Conservation (phyloP, 2,888 invertebrate genomes). For the Aphodius sticticus region DNA sequence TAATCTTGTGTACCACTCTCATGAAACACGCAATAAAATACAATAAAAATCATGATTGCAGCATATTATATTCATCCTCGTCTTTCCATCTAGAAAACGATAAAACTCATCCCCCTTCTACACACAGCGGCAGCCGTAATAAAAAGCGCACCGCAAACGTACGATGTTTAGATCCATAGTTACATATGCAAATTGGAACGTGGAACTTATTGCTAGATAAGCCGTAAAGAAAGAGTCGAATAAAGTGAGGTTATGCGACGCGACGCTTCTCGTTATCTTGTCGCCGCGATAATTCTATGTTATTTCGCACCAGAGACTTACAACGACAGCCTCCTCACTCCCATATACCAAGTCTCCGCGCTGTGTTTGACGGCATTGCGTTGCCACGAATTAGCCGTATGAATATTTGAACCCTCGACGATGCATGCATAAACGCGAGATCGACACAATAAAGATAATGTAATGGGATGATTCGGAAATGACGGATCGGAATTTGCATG, state of each 20-base stretch:
- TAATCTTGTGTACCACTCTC: no score
- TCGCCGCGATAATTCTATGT: constrained; percentile 47
- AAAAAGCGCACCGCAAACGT: not conserved
- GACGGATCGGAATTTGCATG: constrained; percentile 4
- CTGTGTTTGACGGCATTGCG: not conserved
- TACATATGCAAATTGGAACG: constrained; percentile 61
- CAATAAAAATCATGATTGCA: not conserved
- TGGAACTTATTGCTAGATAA: constrained; percentile 57
- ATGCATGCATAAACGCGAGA: constrained; percentile 12
- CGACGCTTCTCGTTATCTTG: constrained; percentile 41
- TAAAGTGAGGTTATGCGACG: constrained; percentile 46
- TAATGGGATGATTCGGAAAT: not conserved
- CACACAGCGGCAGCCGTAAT: not conserved
- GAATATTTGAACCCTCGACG: constrained; percentile 18
- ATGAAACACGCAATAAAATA: no score
- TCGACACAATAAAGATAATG: constrained; percentile 4
- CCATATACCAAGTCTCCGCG: not conserved
- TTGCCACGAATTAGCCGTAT: constrained; percentile 15
- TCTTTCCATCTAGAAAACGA: not conserved
- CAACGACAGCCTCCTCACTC: constrained; percentile 17
- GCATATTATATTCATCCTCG: not conserved
- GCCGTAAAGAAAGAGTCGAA: constrained; percentile 46
- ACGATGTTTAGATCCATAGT: constrained; percentile 47
- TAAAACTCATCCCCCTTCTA: not conserved
- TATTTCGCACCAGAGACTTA: constrained; percentile 41